Percentiles rank a stretch among this genome's conserved stretches.
These are phyloP conservation scores for Accipiter virgatus DNA, from an alignment of 2,113 vertebrate species.

Conservation along the genomic window DNA sequence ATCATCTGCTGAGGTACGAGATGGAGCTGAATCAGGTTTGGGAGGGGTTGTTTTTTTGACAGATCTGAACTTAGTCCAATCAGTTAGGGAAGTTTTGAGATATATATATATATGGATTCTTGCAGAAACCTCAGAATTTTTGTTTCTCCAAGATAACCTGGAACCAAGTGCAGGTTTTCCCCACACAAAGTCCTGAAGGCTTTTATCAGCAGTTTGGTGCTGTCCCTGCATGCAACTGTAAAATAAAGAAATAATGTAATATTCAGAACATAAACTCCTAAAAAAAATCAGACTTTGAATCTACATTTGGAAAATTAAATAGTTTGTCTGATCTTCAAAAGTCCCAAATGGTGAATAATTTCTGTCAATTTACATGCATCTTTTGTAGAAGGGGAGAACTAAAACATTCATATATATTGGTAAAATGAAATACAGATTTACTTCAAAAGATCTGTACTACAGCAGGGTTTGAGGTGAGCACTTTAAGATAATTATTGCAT, in stretches of 20 bases:
- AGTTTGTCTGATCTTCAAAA: not conserved
- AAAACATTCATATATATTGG: not conserved
- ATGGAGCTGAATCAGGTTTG: not conserved
- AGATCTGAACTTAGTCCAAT: not conserved
- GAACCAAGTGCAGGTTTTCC: not conserved
- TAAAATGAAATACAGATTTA: not conserved
- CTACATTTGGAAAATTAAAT: not conserved
- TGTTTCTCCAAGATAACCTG: not conserved
- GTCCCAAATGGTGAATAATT: not conserved
- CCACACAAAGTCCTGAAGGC: not conserved
- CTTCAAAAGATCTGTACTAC: not conserved
- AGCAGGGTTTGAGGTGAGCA: not conserved
- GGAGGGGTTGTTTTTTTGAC: not conserved
- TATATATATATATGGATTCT: too few species aligned
- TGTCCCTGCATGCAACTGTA: not conserved
- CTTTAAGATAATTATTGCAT: not conserved
- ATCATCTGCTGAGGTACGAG: not conserved
- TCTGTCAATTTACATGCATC: not conserved
- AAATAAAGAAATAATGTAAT: not conserved
- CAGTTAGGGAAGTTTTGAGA: accelerated
- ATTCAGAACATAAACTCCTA: not conserved
- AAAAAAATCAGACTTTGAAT: not conserved
- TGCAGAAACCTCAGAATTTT: not conserved
- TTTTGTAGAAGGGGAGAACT: not conserved
- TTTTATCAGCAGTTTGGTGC: not conserved